Conservation (phyloP, 2,888 invertebrate genomes). For the Aplocera efformata region DNA sequence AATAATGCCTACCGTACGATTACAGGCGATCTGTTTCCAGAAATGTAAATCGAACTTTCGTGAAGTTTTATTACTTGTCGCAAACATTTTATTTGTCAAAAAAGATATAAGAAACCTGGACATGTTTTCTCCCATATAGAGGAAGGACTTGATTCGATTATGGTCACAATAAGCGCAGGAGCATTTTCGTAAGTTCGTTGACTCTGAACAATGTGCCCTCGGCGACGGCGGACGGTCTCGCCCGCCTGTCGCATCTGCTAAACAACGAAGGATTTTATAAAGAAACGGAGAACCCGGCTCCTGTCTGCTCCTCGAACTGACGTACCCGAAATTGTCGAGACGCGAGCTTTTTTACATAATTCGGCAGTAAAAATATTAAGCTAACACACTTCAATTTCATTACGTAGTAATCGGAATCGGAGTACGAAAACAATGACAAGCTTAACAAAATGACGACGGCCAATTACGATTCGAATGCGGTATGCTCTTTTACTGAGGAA, state of each 20-base stretch:
- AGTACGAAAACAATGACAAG: no score
- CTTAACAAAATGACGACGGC: constrained; percentile 9
- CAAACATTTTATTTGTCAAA: constrained; percentile 55
- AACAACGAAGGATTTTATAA: constrained; percentile 60
- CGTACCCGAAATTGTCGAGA: constrained; percentile 13
- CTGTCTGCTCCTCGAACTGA: constrained; percentile 22
- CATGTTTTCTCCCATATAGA: constrained; percentile 68
- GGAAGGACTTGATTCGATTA: constrained; percentile 71
- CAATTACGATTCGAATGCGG: constrained; percentile 9
- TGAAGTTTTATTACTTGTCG: constrained; percentile 41
- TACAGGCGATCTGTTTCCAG: constrained; percentile 33
- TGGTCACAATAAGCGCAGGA: constrained; percentile 73
- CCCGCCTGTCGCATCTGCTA: constrained; percentile 59
- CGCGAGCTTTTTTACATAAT: constrained; percentile 22
- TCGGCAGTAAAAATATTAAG: constrained; percentile 27
- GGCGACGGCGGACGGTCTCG: constrained; percentile 36
- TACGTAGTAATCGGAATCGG: constrained; percentile 1
- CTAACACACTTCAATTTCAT: constrained; percentile 17
- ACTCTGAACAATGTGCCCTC: constrained; percentile 70
- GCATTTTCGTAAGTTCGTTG: constrained; percentile 77
- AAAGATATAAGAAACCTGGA: constrained; percentile 57
- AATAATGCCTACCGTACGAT: constrained; percentile 20
- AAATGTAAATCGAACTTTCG: constrained; percentile 31
- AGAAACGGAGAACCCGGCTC: constrained; percentile 47
- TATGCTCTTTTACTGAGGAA: no score